Percentiles rank a stretch among this genome's conserved stretches.
These are phyloP conservation scores for Babylonia areolata DNA, from an alignment of 1,140 invertebrate genomes.

Conservation along the genomic window DNA sequence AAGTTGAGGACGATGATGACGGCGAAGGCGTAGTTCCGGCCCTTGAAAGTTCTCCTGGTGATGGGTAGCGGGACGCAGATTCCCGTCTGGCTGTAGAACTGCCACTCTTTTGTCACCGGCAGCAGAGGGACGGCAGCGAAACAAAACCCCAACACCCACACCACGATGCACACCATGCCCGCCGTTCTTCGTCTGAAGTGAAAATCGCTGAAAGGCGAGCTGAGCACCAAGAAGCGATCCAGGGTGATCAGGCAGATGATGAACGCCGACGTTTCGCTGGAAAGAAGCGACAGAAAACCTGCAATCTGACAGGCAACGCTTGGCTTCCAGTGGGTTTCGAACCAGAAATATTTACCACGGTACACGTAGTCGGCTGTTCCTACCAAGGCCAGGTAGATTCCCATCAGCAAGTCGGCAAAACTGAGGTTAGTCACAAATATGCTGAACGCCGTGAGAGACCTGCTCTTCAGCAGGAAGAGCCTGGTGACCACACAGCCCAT, in stretches of 20 bases:
- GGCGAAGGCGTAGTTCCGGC: constrained; percentile 47
- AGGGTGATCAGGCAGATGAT: constrained; percentile 54
- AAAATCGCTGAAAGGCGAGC: constrained; percentile 56
- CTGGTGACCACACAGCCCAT: constrained; percentile 29
- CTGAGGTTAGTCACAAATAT: constrained; percentile 56
- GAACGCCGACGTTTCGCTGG: constrained; percentile 38
- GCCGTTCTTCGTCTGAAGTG: constrained; percentile 35
- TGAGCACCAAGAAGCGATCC: constrained; percentile 47
- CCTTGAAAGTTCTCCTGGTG: constrained; percentile 29
- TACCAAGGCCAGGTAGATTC: constrained; percentile 36
- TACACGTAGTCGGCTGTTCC: constrained; percentile 36
- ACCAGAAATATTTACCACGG: constrained; percentile 54
- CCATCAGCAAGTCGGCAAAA: constrained; percentile 41
- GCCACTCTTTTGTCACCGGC: too few relatives aligned
- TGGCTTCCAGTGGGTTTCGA: constrained; percentile 54
- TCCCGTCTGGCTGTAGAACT: constrained; percentile 34
- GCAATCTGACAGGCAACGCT: constrained; percentile 56
- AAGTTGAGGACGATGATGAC: constrained; percentile 53
- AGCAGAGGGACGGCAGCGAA: neutral
- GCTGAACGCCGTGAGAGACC: constrained; percentile 45
- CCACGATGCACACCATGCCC: neutral
- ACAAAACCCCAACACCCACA: constrained; percentile 39
- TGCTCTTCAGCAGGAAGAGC: constrained; percentile 16
- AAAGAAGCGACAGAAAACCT: constrained; percentile 51
- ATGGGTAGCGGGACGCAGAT: constrained; percentile 53